phyloP scores from a whole-genome alignment of 2,797 vertebrate genomes.

The Diplodus puntazzo region DNA sequence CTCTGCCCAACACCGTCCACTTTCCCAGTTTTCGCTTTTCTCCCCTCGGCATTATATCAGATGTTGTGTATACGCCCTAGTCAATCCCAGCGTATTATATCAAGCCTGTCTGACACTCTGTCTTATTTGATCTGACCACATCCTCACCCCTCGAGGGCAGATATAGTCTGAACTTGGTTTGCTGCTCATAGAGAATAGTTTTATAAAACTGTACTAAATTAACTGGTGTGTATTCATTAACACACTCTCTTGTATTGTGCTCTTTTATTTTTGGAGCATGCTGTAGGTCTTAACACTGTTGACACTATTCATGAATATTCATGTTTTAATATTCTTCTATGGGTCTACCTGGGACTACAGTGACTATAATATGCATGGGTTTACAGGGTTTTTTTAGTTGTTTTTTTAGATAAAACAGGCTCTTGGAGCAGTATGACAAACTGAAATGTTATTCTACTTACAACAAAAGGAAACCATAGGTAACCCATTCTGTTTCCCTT shows the following conservation, averaged over 20 bases:
- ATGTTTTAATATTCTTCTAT: conserved; percentile 12
- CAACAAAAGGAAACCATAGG: background rate
- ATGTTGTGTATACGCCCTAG: background rate
- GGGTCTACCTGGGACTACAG: background rate
- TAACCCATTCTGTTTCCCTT: background rate
- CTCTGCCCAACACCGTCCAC: background rate
- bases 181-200: background rate
- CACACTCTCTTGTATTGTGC: background rate
- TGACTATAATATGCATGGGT: background rate
- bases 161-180: background rate
- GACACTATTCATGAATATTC: background rate
- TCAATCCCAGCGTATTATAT: conserved; percentile 31
- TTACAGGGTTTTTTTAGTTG: background rate
- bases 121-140: conserved; percentile 24
- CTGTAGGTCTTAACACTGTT: background rate
- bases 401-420: background rate
- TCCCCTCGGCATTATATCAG: conserved; percentile 7
- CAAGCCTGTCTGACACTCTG: conserved; percentile 18
- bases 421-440: background rate
- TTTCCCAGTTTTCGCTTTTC: conserved; percentile 12
- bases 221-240: conserved; percentile 1
- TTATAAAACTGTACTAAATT: background rate
- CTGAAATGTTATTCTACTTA: background rate
- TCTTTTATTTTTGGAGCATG: background rate
- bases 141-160: background rate